Percentiles rank a stretch among this genome's conserved stretches.
phyloP scores from a whole-genome alignment of 2,888 invertebrate genomes.

The Chymomyza caudatula region DNA sequence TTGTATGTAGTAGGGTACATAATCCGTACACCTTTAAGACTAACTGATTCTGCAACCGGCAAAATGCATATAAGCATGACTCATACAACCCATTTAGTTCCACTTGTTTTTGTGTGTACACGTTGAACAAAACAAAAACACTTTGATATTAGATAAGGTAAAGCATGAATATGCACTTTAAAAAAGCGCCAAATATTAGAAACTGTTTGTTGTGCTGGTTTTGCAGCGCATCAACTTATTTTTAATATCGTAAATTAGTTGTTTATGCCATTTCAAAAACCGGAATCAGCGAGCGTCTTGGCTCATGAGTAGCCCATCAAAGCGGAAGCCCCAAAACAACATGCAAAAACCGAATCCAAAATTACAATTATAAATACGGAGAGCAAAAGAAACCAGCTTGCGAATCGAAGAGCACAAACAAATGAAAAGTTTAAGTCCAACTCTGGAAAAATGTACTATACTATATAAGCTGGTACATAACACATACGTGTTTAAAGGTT shows the following conservation, averaged over 20 bases:
- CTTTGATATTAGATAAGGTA: constrained; percentile 28
- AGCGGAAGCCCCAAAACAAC: constrained; percentile 18
- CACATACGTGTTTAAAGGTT: background rate
- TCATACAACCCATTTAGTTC: background rate
- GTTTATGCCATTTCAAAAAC: constrained; percentile 39
- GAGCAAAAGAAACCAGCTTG: constrained; percentile 39
- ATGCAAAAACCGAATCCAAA: constrained; percentile 38
- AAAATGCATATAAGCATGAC: background rate
- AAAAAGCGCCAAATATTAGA: constrained; percentile 1
- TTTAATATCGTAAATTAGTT: constrained; percentile 7
- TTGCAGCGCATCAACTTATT: constrained; percentile 20
- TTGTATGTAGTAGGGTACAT: too few relatives aligned
- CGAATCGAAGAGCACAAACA: constrained; percentile 20
- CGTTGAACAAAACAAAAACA: constrained; percentile 14
- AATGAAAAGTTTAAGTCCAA: background rate
- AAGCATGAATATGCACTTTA: constrained; percentile 27
- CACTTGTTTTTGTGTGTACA: background rate
- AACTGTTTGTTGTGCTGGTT: constrained; percentile 16
- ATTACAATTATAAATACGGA: constrained; percentile 18
- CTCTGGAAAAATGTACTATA: background rate
- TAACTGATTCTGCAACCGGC: constrained; percentile 5
- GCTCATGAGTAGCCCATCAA: constrained; percentile 36
- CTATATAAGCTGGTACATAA: background rate
- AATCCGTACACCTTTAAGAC: constrained; percentile 23
- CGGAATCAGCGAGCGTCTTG: constrained; percentile 46